These are phyloP conservation scores for Melipona quadrifasciata DNA, from an alignment of 1,140 invertebrate species.

Conservation along the genomic window DNA sequence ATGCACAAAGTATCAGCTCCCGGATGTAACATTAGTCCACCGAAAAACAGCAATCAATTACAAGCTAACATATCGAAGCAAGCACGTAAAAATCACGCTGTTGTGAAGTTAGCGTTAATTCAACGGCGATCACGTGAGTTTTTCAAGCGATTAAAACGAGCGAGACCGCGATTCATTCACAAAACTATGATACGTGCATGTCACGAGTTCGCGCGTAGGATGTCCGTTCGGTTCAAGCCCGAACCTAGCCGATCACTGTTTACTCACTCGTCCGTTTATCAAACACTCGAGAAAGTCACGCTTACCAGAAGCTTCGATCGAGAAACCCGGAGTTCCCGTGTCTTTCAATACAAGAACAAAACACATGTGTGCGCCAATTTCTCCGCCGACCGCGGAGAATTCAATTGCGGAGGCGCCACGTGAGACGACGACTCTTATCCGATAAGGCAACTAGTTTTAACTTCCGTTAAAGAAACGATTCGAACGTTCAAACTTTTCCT, in stretches of 20 bases:
- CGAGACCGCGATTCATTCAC: not conserved
- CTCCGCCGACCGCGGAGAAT: not conserved
- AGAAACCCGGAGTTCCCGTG: not conserved
- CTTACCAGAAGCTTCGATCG: slow-evolving; percentile 3
- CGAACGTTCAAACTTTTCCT: not conserved
- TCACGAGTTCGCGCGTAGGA: not conserved
- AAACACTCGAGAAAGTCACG: slow-evolving; percentile 23
- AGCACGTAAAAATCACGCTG: not conserved
- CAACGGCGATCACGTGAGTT: not conserved
- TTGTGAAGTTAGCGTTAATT: not conserved
- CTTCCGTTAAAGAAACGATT: not conserved
- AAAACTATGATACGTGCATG: not conserved
- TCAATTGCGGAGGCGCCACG: not conserved
- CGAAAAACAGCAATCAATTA: not conserved
- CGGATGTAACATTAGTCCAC: not conserved
- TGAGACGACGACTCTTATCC: not conserved
- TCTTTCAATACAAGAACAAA: not conserved
- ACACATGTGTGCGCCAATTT: not conserved
- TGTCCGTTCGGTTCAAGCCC: not conserved
- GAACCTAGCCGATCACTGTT: slow-evolving; percentile 3
- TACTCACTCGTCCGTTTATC: not conserved
- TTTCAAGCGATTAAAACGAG: not conserved
- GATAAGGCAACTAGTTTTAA: too few species aligned
- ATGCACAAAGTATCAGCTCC: not conserved
- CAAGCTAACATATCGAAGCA: not conserved